Percentiles rank a stretch among this genome's conserved stretches.
Conservation (phyloP, 2,113 vertebrate species). For the Struthio camelus region DNA sequence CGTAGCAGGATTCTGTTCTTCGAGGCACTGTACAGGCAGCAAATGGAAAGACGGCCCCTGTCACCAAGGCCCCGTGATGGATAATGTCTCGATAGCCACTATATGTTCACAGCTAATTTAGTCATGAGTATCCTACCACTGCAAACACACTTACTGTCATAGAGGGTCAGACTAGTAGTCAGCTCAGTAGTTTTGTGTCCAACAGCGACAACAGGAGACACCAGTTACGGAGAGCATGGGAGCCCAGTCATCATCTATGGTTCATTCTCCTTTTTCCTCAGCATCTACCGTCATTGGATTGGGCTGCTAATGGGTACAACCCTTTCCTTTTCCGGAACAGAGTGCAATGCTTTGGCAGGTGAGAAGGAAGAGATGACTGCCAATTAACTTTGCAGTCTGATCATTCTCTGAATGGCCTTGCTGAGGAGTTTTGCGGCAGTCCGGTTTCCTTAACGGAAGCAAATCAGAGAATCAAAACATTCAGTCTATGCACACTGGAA, state of each 20-base stretch:
- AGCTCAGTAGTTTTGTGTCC: neutral
- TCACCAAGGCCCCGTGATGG: neutral
- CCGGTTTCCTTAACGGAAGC: neutral
- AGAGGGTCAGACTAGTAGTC: neutral
- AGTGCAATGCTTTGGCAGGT: neutral
- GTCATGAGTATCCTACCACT: neutral
- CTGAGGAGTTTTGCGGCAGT: neutral
- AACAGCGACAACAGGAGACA: neutral
- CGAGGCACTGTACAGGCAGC: neutral
- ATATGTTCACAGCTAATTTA: neutral
- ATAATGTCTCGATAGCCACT: neutral
- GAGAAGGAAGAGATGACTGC: neutral
- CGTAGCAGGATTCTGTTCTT: neutral
- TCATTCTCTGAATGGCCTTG: neutral
- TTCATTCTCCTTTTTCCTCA: neutral
- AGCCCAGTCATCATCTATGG: neutral
- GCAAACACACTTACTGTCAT: neutral
- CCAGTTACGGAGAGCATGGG: neutral
- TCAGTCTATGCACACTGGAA: constrained; percentile 4
- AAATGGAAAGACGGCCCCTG: neutral
- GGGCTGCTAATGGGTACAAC: neutral
- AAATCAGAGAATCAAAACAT: neutral
- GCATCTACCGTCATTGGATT: neutral
- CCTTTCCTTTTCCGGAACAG: neutral
- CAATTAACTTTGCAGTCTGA: neutral